Base-by-base conservation (phyloP, 2,797 vertebrate species). In the Poliocrania exsul region DNA sequence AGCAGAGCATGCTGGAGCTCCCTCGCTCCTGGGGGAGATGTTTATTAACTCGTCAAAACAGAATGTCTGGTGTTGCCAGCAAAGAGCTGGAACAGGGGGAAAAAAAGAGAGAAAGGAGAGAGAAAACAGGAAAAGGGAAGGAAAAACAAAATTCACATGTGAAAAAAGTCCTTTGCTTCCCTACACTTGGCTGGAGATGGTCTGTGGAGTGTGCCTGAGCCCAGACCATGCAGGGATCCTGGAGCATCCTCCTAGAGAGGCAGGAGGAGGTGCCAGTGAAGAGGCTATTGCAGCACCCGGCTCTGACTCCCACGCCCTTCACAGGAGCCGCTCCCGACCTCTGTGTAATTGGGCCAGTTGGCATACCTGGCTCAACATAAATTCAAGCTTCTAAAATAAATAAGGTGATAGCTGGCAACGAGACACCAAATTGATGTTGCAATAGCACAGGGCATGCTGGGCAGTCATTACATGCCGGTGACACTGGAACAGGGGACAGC, bases 11-110 rank as follows among this genome's bases (percentile, higher is more conserved):
- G 86, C 90, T 40, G 58, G 42, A 95, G 77, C 90, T 84, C 51
- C 67, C 49, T 62, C 0, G 0, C 71, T 93, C 95, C 86, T 38
- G 2, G 60, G 93, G 78, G 94, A 92, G 74, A 94, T 64, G 82
- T 95, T 96, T 95, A 96, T 97, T 96, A 96, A 94, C 93, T 96
- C 40, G 7, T 95, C 94, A 95, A 86, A 95, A 90, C 58, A 93
- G 18, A 81, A 57, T 1, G 29, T 49, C 86, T 95, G 49, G 19
- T 92, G 90, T 79, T 88, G 82, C 88, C 56, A 79, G 90, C 62
- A 53, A 94, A 70, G 90, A 80, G 66, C 70, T 70, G 47, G 37
- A 93, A 75, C 13, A 11, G 17, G 13, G 54, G 46, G 20, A 37
- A 37, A 49, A 17, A 33, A 6, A 6, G 19, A 1, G 11, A 8